Conservation (phyloP, 2,113 vertebrate genomes). For the Columbina picui region DNA sequence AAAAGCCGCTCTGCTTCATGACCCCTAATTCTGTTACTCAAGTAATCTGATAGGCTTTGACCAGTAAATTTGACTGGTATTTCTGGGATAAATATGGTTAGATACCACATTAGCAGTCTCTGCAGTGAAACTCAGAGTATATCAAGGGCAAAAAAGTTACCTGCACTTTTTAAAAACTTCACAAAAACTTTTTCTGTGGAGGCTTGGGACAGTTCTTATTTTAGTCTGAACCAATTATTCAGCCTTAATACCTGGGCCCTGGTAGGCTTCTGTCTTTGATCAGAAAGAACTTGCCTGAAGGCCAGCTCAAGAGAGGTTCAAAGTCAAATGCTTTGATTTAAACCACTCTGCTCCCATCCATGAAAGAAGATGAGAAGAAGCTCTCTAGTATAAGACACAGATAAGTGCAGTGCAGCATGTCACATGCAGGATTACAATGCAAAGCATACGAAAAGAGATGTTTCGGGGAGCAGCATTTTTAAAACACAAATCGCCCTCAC, state of each 20-base stretch:
- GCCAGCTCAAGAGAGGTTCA: conserved; percentile 67
- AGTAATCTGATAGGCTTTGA: neutral
- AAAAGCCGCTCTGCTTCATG: neutral
- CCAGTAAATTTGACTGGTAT: neutral
- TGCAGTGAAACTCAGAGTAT: neutral
- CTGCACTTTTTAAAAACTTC: conserved; percentile 1
- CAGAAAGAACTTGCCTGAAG: conserved; percentile 71
- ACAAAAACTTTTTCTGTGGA: conserved; percentile 36
- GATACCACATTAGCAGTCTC: neutral
- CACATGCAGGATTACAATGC: conserved; percentile 19
- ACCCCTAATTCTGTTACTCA: neutral
- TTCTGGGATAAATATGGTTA: neutral
- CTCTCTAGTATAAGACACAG: conserved; percentile 14
- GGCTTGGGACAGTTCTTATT: conserved; percentile 65
- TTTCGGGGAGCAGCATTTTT: neutral
- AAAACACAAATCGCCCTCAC: neutral
- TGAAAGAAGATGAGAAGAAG: conserved; percentile 64
- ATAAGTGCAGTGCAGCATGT: conserved; percentile 19
- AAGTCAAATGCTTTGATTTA: conserved; percentile 72
- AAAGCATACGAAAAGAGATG: neutral
- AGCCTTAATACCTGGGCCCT: conserved; percentile 62
- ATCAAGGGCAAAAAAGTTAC: conserved; percentile 33
- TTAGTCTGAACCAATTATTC: conserved; percentile 68
- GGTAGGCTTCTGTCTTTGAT: conserved; percentile 65
- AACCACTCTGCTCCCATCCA: conserved; percentile 60